Conservation (phyloP, 1,140 invertebrate genomes). For the Teleogryllus occipitalis region DNA sequence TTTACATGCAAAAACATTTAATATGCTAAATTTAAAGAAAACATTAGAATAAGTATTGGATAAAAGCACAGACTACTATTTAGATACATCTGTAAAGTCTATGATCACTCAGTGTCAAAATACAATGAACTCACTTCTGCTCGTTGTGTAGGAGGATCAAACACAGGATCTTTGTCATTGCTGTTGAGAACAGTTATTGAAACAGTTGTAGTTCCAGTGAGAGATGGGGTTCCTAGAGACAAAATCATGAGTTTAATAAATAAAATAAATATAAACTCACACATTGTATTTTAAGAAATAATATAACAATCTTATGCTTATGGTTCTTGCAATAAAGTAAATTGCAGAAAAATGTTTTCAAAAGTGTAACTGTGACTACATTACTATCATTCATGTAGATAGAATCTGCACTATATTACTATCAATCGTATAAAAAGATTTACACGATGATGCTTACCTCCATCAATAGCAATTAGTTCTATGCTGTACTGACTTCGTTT, state of each 20-base stretch:
- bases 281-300: no score
- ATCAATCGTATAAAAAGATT: neutral
- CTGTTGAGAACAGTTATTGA: slow-evolving; percentile 71
- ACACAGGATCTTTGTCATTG: slow-evolving; percentile 83
- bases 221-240: slow-evolving; percentile 55
- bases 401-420: neutral
- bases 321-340: no score
- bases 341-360: no score
- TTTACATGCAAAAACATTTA: neutral
- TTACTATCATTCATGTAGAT: no score
- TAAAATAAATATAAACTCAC: neutral
- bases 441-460: slow-evolving; percentile 42
- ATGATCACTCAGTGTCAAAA: neutral
- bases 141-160: slow-evolving; percentile 69
- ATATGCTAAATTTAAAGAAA: no score
- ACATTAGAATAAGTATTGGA: no score
- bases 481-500: slow-evolving; percentile 65
- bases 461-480: slow-evolving; percentile 70
- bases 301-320: no score
- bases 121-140: slow-evolving; percentile 52
- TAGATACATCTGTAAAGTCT: neutral
- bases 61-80: neutral
- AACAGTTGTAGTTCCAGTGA: slow-evolving; percentile 71
- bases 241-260: slow-evolving; percentile 16
- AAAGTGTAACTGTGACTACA: no score